Conservation (phyloP, 2,797 vertebrate species). For the Nannoperca obscura region DNA sequence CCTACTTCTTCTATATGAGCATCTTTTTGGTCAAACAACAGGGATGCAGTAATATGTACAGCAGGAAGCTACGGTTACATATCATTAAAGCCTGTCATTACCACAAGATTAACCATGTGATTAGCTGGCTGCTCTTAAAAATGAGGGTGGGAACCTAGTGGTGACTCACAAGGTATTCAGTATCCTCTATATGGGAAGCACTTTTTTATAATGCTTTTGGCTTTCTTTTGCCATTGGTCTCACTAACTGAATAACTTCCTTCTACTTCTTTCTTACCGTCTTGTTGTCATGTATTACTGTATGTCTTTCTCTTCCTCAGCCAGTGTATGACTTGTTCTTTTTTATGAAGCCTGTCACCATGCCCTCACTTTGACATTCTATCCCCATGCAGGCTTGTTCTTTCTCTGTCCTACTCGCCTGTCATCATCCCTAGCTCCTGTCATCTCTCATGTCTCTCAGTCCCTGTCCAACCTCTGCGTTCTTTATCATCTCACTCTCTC, state of each 20-base stretch:
- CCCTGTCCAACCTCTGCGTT: slow-evolving; percentile 40
- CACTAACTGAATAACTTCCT: neutral
- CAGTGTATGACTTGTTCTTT: slow-evolving; percentile 48
- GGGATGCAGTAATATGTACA: neutral
- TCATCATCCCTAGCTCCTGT: slow-evolving; percentile 58
- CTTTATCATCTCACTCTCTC: slow-evolving; percentile 32
- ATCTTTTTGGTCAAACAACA: slow-evolving; percentile 16
- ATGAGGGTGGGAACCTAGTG: slow-evolving; percentile 12
- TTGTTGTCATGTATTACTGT: slow-evolving; percentile 9
- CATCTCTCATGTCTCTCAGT: slow-evolving; percentile 57
- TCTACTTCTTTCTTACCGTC: slow-evolving; percentile 1
- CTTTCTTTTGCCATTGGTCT: neutral
- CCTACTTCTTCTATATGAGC: slow-evolving; percentile 11
- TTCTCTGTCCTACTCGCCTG: slow-evolving; percentile 45
- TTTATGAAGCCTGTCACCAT: slow-evolving; percentile 47
- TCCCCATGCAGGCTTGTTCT: slow-evolving; percentile 44
- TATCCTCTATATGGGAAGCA: slow-evolving; percentile 4
- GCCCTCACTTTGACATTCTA: slow-evolving; percentile 54
- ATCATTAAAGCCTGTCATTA: slow-evolving; percentile 24
- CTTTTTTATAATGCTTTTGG: neutral
- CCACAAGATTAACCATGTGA: slow-evolving; percentile 27
- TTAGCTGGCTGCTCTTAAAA: slow-evolving; percentile 23
- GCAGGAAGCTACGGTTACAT: neutral
- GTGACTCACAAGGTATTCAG: slow-evolving; percentile 18
- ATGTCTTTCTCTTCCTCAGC: slow-evolving; percentile 29